A percentile compares a stretch with the other conserved stretches of the same genome.
Evolutionary conservation across 2,888 invertebrate species (phyloP).

Genomic region (Meta bourneti): DNA sequence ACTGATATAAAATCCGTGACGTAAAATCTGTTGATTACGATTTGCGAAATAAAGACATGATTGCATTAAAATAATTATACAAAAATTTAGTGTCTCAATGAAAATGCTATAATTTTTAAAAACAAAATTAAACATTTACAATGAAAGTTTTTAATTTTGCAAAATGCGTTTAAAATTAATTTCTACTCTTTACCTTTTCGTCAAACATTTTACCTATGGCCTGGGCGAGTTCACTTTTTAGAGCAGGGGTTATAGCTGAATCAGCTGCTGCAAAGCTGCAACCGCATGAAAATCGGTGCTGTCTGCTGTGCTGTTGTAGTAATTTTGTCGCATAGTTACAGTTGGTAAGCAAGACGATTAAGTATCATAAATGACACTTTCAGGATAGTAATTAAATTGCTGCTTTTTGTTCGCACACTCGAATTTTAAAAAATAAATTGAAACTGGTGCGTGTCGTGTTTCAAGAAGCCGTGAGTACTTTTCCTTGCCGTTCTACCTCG

Average conservation of each 20-base stretch:
- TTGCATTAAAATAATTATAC: no score
- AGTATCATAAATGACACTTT: background rate
- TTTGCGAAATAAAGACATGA: no score
- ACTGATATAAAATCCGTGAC: no score
- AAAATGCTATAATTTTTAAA: no score
- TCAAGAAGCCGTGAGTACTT: constrained; percentile 4
- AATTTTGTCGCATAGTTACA: background rate
- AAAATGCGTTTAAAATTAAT: no score
- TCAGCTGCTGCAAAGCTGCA: constrained; percentile 49
- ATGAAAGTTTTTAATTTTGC: no score
- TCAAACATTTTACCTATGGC: background rate
- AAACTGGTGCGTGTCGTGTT: background rate
- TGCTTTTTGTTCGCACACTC: background rate
- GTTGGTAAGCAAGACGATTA: background rate
- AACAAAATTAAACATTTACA: no score
- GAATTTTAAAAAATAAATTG: background rate
- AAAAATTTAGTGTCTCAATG: no score
- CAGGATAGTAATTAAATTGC: background rate
- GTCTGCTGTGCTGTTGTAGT: constrained; percentile 10
- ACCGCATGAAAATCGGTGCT: constrained; percentile 38
- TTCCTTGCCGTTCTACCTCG: background rate
- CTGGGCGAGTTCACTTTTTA: constrained; percentile 37
- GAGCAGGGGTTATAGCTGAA: constrained; percentile 14
- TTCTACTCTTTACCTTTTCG: no score
- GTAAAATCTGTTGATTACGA: no score